Conservation (phyloP, 1,140 invertebrate species). For the Kradibia gibbosae region DNA sequence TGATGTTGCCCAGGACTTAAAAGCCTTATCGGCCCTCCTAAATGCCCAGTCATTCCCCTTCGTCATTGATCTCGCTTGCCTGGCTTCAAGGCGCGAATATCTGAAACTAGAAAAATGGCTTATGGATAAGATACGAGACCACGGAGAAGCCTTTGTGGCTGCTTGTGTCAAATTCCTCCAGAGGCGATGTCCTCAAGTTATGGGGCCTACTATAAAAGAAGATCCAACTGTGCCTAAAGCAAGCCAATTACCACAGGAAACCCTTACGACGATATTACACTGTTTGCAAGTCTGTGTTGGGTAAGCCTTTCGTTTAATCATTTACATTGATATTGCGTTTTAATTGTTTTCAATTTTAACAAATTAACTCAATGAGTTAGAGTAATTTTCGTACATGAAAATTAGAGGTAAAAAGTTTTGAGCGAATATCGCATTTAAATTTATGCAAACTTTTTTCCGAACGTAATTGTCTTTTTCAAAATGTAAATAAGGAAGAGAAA, state of each 20-base stretch:
- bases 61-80: constrained; percentile 97
- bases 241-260: constrained; percentile 90
- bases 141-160: constrained; percentile 90
- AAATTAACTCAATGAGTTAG: no score
- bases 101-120: constrained; percentile 99
- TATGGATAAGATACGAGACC: constrained; percentile 95
- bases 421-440: no score
- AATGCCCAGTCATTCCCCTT: constrained; percentile 95
- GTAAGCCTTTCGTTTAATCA: constrained; percentile 66
- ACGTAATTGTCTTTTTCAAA: no score
- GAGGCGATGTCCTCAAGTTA: constrained; percentile 88
- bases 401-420: no score
- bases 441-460: no score
- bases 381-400: no score
- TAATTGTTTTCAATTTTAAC: no score
- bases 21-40: constrained; percentile 92
- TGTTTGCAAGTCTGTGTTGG: constrained; percentile 84
- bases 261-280: constrained; percentile 87
- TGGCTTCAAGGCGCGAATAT: constrained; percentile 96
- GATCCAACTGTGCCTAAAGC: constrained; percentile 84
- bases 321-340: neutral
- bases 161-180: constrained; percentile 90
- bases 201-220: constrained; percentile 82
- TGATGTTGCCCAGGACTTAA: constrained; percentile 97
- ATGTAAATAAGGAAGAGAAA: no score